A percentile compares a stretch with the other conserved stretches of the same genome.
Conservation (phyloP, 2,888 invertebrate genomes). For the Drosophila setosimentum region DNA sequence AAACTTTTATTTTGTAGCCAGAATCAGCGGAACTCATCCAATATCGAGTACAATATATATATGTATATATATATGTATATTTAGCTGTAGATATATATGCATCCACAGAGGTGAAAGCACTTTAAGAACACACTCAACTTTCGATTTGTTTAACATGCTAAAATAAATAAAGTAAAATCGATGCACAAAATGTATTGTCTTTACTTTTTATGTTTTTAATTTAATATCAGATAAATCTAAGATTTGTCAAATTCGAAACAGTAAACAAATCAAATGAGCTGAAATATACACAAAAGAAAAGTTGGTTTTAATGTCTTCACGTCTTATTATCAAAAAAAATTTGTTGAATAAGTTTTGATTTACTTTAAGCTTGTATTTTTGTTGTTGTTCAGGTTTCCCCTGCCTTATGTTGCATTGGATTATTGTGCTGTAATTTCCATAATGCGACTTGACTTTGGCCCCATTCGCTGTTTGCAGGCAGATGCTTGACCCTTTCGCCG, state of each 20-base stretch:
- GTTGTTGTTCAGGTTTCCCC: neutral
- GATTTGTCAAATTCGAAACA: neutral
- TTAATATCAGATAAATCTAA: neutral
- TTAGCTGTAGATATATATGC: neutral
- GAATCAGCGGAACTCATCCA: neutral
- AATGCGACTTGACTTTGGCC: slow-evolving; percentile 7
- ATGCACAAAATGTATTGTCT: neutral
- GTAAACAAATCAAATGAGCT: neutral
- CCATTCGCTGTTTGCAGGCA: slow-evolving; percentile 6
- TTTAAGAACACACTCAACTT: neutral
- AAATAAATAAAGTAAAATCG: too few species aligned
- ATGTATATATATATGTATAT: neutral
- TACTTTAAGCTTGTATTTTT: neutral
- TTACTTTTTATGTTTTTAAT: neutral
- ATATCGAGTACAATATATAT: neutral
- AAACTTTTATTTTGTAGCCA: neutral
- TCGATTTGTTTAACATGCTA: neutral
- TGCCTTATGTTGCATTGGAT: neutral
- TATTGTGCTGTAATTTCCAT: neutral
- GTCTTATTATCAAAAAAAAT: neutral
- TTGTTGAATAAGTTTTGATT: neutral
- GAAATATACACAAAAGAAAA: neutral
- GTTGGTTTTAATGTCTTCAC: neutral
- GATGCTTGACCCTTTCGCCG: slow-evolving; percentile 28
- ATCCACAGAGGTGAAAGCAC: neutral